Conservation (phyloP, 2,797 vertebrate genomes). For the Erethizon dorsatum region DNA sequence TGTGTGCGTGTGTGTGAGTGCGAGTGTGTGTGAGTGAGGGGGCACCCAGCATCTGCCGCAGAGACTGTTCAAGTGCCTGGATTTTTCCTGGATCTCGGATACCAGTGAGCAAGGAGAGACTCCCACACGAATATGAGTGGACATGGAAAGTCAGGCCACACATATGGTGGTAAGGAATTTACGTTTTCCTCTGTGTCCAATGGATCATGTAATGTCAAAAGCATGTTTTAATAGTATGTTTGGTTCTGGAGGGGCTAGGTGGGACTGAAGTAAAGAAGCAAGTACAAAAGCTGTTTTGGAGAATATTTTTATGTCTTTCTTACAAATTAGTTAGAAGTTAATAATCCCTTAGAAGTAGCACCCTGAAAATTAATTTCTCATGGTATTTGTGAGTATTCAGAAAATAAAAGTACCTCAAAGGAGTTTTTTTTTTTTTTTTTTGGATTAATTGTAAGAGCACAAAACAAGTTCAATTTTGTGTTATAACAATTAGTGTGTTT, state of each 20-base stretch:
- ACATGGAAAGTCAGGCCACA: rapidly evolving
- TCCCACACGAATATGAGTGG: rapidly evolving
- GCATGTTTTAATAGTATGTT: background rate
- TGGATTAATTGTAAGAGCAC: background rate
- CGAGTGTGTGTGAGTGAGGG: background rate
- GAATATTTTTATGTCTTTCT: background rate
- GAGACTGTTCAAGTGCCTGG: background rate
- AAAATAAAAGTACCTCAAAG: background rate
- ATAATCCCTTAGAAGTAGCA: background rate
- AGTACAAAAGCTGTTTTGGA: background rate
- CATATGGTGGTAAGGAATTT: background rate
- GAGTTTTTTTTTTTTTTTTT: background rate
- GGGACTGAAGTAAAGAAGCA: background rate
- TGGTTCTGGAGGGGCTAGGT: background rate
- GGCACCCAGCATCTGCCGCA: background rate
- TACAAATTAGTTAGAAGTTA: background rate
- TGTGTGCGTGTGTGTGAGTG: background rate
- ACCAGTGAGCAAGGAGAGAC: background rate
- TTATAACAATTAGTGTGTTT: background rate
- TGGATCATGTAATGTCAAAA: background rate
- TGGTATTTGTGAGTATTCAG: background rate
- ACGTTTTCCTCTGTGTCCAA: background rate
- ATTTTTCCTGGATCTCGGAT: background rate
- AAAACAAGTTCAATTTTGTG: background rate
- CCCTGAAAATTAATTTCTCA: background rate